These are phyloP conservation scores for Standfussiana lucernea DNA, from an alignment of 2,888 invertebrate genomes.

Conservation along the genomic window DNA sequence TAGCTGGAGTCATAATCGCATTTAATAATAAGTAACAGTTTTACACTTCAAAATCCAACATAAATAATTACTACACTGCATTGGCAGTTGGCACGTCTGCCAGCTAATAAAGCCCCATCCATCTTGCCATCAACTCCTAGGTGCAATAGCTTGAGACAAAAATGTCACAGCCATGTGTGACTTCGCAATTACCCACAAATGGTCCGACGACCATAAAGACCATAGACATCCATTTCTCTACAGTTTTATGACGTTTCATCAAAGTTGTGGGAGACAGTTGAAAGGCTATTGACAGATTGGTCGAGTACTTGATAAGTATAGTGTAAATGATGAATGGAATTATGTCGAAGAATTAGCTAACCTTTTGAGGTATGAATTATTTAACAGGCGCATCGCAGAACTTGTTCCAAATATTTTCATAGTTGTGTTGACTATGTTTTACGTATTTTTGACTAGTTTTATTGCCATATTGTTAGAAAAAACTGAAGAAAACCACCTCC, in stretches of 20 bases:
- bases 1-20: neutral
- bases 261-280: conserved; percentile 31
- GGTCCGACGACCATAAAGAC: conserved; percentile 41
- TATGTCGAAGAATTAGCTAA: conserved; percentile 1
- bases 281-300: conserved; percentile 27
- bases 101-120: neutral
- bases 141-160: conserved; percentile 26
- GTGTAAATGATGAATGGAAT: conserved; percentile 4
- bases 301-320: conserved; percentile 2
- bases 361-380: neutral
- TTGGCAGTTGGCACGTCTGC: neutral
- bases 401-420: neutral
- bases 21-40: neutral
- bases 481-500: neutral
- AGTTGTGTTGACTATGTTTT: neutral
- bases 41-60: neutral
- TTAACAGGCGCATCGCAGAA: neutral
- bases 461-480: neutral
- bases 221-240: conserved; percentile 48
- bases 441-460: neutral
- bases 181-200: conserved; percentile 59
- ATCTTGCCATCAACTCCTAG: conserved; percentile 2
- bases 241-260: conserved; percentile 49
- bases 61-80: conserved; percentile 1
- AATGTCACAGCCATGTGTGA: conserved; percentile 51